Percentiles rank a stretch among this genome's conserved stretches.
These are phyloP conservation scores for Aythya fuligula DNA, from an alignment of 2,797 vertebrate species.

Conservation along the genomic window DNA sequence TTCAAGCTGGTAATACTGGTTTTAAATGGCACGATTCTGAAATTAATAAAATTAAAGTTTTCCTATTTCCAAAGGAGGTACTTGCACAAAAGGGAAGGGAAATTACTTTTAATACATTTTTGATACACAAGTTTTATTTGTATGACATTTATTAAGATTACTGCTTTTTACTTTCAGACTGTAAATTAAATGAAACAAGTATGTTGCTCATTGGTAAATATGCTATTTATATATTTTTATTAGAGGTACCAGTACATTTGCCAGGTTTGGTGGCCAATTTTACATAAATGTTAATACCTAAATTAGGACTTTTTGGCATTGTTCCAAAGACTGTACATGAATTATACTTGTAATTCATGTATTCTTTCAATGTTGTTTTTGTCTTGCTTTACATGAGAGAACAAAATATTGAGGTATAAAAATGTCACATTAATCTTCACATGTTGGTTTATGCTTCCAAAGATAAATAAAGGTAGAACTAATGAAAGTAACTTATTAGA, in stretches of 20 bases:
- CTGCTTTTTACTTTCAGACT: background rate
- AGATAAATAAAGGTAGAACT: background rate
- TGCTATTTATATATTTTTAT: background rate
- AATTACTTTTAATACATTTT: background rate
- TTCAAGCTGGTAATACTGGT: background rate
- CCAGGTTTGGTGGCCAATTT: background rate
- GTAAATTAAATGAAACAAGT: background rate
- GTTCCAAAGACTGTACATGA: background rate
- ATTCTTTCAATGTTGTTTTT: background rate
- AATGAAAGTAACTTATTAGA: background rate
- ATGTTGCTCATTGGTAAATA: background rate
- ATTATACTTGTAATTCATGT: background rate
- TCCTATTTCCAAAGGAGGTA: background rate
- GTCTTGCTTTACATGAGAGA: background rate
- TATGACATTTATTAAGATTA: background rate
- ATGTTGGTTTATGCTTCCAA: background rate
- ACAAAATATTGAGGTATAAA: background rate
- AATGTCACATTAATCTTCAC: background rate
- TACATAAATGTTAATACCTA: background rate
- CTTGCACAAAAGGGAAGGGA: background rate
- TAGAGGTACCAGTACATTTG: fast-evolving
- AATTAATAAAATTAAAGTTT: background rate
- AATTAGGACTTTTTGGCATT: background rate
- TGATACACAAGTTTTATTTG: background rate
- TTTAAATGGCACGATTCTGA: background rate